Base-by-base conservation (phyloP, 92 coral and sea anemone genomes). In the Meandrina meandrites region DNA sequence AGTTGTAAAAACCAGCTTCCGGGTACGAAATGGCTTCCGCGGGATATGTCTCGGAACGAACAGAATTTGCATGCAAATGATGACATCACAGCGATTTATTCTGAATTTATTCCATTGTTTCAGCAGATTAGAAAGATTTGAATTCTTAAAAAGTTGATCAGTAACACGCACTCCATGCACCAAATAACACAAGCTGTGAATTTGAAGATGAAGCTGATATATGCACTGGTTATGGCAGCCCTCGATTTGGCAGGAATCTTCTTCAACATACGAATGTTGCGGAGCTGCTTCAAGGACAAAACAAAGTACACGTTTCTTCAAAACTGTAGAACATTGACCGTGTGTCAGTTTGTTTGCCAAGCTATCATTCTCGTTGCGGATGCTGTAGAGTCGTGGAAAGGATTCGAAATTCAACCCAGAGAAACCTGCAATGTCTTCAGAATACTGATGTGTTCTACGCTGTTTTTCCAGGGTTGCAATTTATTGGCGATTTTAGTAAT, bases 171-270 rank as follows among this genome's bases (percentile, higher is more conserved):
- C n/a, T n/a, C n/a, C n/a, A n/a, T n/a, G n/a, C n/a, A n/a, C n/a
- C n/a, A n/a, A n/a, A n/a, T n/a, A n/a, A n/a, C 64, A 18, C 27
- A 8, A 57, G 24, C 22, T 2, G 17, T 60, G 30, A 24, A 7
- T 75, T 22, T 13, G 14, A 73, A 1, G 10, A 79, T 51, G 66
- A 32, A 42, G 21, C 10, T 79, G 70, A 32, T 32, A 15, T 34
- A 79, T 79, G 12, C 31, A 6, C 28, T 79, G 19, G 34, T 56
- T 16, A 19, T 53, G 47, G 47, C 17, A 28, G 67, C 28, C 8
- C 66, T 79, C 54, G 67, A 79, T 56, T 51, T 79, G 27, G 45
- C 42, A n/a, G 81, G 64, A 78, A 22, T 78, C 64, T 28, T 53
- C 81, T 51, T 48, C 15, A 78, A 78, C 64, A 4, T 78, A 54